phyloP scores from a whole-genome alignment of 2,888 invertebrate species.

The Girardia tigrina region DNA sequence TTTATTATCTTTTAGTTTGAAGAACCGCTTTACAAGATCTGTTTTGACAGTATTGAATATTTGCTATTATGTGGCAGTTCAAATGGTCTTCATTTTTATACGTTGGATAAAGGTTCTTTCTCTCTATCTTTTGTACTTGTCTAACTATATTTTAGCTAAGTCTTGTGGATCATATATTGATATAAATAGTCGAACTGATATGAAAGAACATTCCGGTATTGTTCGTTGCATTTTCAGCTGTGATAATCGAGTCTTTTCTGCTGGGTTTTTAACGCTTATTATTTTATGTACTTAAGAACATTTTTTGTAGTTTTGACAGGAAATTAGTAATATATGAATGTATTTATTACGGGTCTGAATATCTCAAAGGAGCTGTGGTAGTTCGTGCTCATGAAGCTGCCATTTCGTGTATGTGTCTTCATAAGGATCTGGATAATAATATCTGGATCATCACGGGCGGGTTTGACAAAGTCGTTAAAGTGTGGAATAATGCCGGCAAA shows the following conservation, averaged over 20 bases:
- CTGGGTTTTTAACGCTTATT: too few relatives aligned
- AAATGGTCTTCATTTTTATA: conserved; percentile 44
- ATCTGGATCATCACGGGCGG: conserved; percentile 49
- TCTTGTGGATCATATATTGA: conserved; percentile 13
- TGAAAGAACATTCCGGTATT: conserved; percentile 43
- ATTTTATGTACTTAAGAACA: too few relatives aligned
- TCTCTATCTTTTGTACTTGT: not conserved
- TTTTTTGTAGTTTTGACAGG: conserved; percentile 43
- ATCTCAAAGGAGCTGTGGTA: not conserved
- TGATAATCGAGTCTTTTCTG: conserved; percentile 47
- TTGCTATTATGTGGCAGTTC: conserved; percentile 48
- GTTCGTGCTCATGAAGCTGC: conserved; percentile 47
- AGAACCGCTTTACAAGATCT: conserved; percentile 47
- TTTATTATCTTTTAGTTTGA: too few relatives aligned
- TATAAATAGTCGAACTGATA: not conserved
- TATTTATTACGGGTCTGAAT: conserved; percentile 42
- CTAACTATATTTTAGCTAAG: not conserved
- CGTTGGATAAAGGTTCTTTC: conserved; percentile 46
- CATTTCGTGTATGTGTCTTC: conserved; percentile 45
- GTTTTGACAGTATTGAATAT: conserved; percentile 43
- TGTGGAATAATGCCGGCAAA: conserved; percentile 49
- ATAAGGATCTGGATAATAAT: conserved; percentile 47
- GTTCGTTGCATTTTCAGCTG: conserved; percentile 45
- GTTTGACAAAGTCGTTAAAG: conserved; percentile 49
- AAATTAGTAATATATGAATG: conserved; percentile 48